Percentiles rank a stretch among this genome's conserved stretches.
These are phyloP conservation scores for Pyralis farinalis DNA, from an alignment of 2,888 invertebrate species.

Conservation along the genomic window DNA sequence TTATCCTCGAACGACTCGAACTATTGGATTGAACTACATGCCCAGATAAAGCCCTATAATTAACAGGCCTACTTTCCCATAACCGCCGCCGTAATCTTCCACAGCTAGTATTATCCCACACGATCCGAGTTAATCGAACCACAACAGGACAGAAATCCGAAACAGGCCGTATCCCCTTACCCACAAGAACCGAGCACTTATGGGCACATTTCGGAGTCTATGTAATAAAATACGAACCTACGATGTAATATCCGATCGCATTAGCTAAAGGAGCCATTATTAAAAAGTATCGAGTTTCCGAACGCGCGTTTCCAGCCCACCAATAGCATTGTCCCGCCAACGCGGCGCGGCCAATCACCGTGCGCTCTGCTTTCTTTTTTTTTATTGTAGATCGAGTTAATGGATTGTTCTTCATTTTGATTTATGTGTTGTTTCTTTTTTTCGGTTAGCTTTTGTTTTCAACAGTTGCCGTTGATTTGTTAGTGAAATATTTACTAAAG, in stretches of 20 bases:
- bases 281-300: conserved; percentile 79
- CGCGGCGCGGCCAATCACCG: conserved; percentile 56
- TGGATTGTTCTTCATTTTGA: conserved; percentile 78
- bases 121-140: conserved; percentile 50
- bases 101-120: conserved; percentile 22
- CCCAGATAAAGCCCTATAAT: neutral
- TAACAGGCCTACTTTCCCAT: conserved; percentile 11
- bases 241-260: conserved; percentile 74
- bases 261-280: conserved; percentile 79
- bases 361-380: conserved; percentile 52
- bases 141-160: conserved; percentile 46
- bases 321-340: conserved; percentile 60
- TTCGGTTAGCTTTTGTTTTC: conserved; percentile 28
- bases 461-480: too few species aligned
- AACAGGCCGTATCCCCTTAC: conserved; percentile 49
- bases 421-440: conserved; percentile 62
- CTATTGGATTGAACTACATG: conserved; percentile 2
- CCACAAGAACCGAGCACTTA: conserved; percentile 53
- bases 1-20: neutral
- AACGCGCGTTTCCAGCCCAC: conserved; percentile 54
- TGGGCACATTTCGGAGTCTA: conserved; percentile 51
- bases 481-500: too few species aligned
- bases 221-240: conserved; percentile 75
- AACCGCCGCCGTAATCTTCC: conserved; percentile 21
- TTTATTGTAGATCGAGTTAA: conserved; percentile 69